Percentiles rank a stretch among this genome's conserved stretches.
phyloP scores from a whole-genome alignment of 1,140 invertebrate genomes.

The Lerema accius region DNA sequence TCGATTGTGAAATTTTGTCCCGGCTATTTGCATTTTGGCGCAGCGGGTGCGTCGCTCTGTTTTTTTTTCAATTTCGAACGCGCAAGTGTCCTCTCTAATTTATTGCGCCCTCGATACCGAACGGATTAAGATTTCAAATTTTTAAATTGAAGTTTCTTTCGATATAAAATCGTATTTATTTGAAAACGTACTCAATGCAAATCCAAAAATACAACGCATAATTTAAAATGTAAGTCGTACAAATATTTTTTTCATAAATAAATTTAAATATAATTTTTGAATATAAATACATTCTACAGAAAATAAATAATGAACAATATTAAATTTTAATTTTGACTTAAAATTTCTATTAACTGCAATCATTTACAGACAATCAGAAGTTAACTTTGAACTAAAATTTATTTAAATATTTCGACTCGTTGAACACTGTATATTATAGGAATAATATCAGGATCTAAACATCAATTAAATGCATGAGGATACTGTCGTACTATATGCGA shows the following conservation, averaged over 20 bases:
- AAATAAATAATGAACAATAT: no score
- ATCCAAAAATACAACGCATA: background rate
- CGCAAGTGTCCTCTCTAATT: slow-evolving; percentile 10
- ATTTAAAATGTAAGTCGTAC: no score
- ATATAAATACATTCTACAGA: no score
- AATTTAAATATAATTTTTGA: no score
- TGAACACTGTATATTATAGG: slow-evolving; percentile 21
- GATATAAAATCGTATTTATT: slow-evolving; percentile 12
- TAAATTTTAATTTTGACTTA: no score
- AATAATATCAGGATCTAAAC: slow-evolving; percentile 40
- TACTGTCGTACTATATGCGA: background rate
- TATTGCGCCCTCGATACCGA: slow-evolving; percentile 23
- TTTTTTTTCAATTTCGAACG: slow-evolving; percentile 19
- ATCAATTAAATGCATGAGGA: slow-evolving; percentile 48
- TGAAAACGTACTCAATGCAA: background rate
- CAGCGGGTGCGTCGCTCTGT: slow-evolving; percentile 23
- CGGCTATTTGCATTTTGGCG: slow-evolving; percentile 29
- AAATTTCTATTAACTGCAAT: no score
- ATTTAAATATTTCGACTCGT: slow-evolving; percentile 34
- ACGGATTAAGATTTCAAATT: slow-evolving; percentile 25
- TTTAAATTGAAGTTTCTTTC: slow-evolving; percentile 16
- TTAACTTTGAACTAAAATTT: no score
- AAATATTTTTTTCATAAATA: no score
- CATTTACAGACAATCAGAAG: no score
- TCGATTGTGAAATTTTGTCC: slow-evolving; percentile 58